Percentiles rank a stretch among this genome's conserved stretches.
Conservation (phyloP, 2,797 vertebrate genomes). For the Alfaro cultratus region DNA sequence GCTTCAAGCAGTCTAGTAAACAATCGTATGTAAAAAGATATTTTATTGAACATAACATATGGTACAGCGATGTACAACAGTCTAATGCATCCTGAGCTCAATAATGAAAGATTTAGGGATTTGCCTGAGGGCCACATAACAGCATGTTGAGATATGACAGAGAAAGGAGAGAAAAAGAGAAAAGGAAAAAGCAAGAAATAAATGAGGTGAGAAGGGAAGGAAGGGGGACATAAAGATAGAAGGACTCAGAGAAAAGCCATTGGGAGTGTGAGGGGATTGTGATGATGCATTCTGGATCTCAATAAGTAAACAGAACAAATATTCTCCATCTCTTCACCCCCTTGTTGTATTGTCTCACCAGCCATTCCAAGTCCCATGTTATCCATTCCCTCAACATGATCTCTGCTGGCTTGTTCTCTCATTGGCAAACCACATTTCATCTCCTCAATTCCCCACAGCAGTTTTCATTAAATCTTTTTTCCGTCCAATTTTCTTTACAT, state of each 20-base stretch:
- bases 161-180: conserved; percentile 8
- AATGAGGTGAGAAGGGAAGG: conserved; percentile 35
- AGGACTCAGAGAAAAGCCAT: conserved; percentile 38
- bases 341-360: conserved; percentile 54
- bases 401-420: conserved; percentile 62
- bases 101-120: conserved; percentile 49
- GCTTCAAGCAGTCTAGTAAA: conserved; percentile 21
- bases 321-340: conserved; percentile 57
- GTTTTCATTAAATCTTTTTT: conserved; percentile 50
- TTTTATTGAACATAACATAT: conserved; percentile 24
- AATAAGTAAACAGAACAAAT: conserved; percentile 77
- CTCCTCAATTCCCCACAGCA: conserved; percentile 54
- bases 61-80: conserved; percentile 23
- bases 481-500: conserved; percentile 17
- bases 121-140: conserved; percentile 41
- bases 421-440: conserved; percentile 66
- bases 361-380: conserved; percentile 57
- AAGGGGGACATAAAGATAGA: conserved; percentile 32
- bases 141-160: conserved; percentile 39
- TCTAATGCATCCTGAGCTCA: conserved; percentile 32
- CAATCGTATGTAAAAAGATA: conserved; percentile 1
- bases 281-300: conserved; percentile 65
- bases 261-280: conserved; percentile 49
- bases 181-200: conserved; percentile 26
- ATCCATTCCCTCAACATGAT: conserved; percentile 69